Evolutionary conservation across 2,888 invertebrate genomes (phyloP).

Genomic region (Boloria selene): DNA sequence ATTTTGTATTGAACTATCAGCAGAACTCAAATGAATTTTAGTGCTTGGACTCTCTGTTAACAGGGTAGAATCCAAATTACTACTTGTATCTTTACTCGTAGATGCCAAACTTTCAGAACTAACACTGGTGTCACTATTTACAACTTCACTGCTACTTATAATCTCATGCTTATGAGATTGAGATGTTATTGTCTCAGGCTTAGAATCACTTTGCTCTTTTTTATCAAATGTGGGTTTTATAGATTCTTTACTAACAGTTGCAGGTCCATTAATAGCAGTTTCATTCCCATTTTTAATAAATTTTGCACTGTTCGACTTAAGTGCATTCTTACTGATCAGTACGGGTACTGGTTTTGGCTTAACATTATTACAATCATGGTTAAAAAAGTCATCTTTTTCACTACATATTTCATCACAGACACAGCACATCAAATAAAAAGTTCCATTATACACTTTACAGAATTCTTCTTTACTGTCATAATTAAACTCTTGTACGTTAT

Average conservation of each 20-base stretch:
- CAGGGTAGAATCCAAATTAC: constrained; percentile 58
- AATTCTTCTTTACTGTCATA: constrained; percentile 87
- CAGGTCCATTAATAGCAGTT: constrained; percentile 59
- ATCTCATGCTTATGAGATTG: constrained; percentile 47
- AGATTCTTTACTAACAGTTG: constrained; percentile 52
- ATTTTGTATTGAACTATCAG: constrained; percentile 29
- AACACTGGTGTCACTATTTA: constrained; percentile 60
- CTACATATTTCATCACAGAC: constrained; percentile 90
- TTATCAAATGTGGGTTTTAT: constrained; percentile 53
- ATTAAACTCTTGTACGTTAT: constrained; percentile 87
- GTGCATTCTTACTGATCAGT: constrained; percentile 71
- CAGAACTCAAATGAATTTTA: constrained; percentile 53
- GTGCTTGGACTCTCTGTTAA: constrained; percentile 56
- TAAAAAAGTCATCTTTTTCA: constrained; percentile 88
- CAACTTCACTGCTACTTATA: constrained; percentile 50
- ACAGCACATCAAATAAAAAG: constrained; percentile 90
- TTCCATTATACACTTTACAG: constrained; percentile 84
- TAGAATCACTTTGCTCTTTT: constrained; percentile 58
- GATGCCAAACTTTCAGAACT: constrained; percentile 55
- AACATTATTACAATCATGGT: constrained; percentile 85
- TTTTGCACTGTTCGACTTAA: constrained; percentile 64
- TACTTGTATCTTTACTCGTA: constrained; percentile 58
- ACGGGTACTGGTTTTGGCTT: constrained; percentile 78
- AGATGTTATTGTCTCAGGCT: constrained; percentile 54
- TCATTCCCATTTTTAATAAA: constrained; percentile 57